phyloP scores from a whole-genome alignment of 1,140 invertebrate species.

The Leptonema lineaticorne region DNA sequence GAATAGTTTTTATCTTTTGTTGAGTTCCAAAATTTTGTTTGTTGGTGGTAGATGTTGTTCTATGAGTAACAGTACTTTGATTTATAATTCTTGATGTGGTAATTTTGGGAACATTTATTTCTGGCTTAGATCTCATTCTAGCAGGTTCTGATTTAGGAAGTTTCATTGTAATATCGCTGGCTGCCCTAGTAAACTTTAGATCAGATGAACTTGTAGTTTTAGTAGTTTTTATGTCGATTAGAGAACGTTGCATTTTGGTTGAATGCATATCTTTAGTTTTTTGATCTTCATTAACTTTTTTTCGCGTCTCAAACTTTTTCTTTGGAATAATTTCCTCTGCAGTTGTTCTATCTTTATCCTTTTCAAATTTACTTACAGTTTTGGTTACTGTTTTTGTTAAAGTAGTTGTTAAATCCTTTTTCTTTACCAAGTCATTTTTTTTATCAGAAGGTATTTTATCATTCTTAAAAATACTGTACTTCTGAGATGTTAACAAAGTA shows the following conservation, averaged over 20 bases:
- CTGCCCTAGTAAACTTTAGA: conserved; percentile 55
- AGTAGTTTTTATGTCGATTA: conserved; percentile 16
- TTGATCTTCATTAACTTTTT: conserved; percentile 16
- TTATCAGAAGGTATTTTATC: conserved; percentile 34
- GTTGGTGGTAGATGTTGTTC: conserved; percentile 45
- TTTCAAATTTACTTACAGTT: conserved; percentile 7
- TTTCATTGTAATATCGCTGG: conserved; percentile 59
- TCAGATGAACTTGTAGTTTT: conserved; percentile 45
- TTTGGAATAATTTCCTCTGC: conserved; percentile 22
- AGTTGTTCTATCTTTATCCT: conserved; percentile 2
- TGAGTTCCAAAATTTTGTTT: conserved; percentile 19
- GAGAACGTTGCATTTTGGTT: conserved; percentile 32
- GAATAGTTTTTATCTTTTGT: conserved; percentile 1
- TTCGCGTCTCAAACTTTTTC: conserved; percentile 18
- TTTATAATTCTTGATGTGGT: conserved; percentile 42
- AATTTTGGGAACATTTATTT: conserved; percentile 53
- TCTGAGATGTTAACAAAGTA: conserved; percentile 36
- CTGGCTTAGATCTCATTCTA: conserved; percentile 52
- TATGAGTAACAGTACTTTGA: conserved; percentile 43
- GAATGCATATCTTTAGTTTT: conserved; percentile 26
- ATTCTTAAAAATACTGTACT: conserved; percentile 41
- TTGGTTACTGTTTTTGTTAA: neutral
- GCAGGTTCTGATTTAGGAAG: conserved; percentile 49
- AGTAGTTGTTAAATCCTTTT: conserved; percentile 4
- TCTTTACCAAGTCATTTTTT: conserved; percentile 15